phyloP scores from a whole-genome alignment of 2,888 invertebrate species.

The Mimumesa dahlbomi region DNA sequence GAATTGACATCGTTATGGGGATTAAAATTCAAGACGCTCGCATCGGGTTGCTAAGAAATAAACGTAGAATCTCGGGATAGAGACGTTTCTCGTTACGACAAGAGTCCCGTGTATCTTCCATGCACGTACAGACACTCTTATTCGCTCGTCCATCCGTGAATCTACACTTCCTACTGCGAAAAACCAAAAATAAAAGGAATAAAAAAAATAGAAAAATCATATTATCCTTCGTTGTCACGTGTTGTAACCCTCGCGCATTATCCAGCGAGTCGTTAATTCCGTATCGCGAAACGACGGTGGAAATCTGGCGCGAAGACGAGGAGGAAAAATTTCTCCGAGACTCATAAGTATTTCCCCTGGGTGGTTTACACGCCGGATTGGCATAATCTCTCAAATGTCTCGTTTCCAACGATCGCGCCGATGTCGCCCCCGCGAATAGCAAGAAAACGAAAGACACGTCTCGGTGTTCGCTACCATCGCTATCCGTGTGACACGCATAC shows the following conservation, averaged over 20 bases:
- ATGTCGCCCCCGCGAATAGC: slow-evolving; percentile 69
- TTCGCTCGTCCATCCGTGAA: too few species aligned
- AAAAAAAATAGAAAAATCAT: too few species aligned
- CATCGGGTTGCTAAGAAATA: too few species aligned
- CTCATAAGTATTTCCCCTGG: slow-evolving; percentile 48
- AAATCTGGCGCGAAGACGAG: not conserved
- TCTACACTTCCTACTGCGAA: too few species aligned
- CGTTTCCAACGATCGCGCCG: slow-evolving; percentile 72
- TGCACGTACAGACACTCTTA: too few species aligned
- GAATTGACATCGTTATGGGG: too few species aligned
- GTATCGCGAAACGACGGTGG: slow-evolving; percentile 1
- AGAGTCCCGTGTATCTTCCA: too few species aligned
- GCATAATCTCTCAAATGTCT: slow-evolving; percentile 78
- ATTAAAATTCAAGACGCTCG: too few species aligned
- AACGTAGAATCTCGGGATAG: too few species aligned
- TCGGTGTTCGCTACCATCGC: not conserved
- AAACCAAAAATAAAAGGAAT: too few species aligned
- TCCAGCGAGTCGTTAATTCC: slow-evolving; percentile 25
- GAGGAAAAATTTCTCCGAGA: slow-evolving; percentile 6
- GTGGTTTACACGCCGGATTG: slow-evolving; percentile 69
- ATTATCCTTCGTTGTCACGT: too few species aligned
- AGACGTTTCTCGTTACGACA: too few species aligned
- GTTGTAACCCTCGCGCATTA: not conserved
- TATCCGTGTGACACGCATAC: not conserved
- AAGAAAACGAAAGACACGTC: slow-evolving; percentile 35